These are phyloP conservation scores for Gonatopus flavifemur DNA, from an alignment of 1,140 invertebrate genomes.

Conservation along the genomic window DNA sequence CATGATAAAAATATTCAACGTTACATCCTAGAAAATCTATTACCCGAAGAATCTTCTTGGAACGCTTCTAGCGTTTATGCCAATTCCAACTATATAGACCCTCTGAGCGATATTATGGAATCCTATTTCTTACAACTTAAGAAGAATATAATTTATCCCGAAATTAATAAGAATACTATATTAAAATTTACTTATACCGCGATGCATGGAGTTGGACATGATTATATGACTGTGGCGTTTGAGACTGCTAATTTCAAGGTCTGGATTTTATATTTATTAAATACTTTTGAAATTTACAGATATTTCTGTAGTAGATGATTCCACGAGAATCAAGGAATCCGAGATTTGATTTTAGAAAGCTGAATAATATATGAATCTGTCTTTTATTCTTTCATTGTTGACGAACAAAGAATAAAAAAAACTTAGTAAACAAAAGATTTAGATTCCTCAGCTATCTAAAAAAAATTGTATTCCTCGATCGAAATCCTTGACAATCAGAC, in stretches of 20 bases:
- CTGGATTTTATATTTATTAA: too few relatives aligned
- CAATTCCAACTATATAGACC: slow-evolving; percentile 60
- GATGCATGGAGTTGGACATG: slow-evolving; percentile 96
- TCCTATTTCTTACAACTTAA: slow-evolving; percentile 69
- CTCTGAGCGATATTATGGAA: slow-evolving; percentile 63
- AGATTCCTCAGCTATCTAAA: too few relatives aligned
- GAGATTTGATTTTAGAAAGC: too few relatives aligned
- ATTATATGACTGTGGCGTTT: slow-evolving; percentile 78
- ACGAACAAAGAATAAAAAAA: too few relatives aligned
- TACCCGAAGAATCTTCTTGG: slow-evolving; percentile 73
- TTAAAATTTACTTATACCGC: slow-evolving; percentile 88
- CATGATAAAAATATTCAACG: slow-evolving; percentile 87
- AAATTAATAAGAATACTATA: slow-evolving; percentile 64
- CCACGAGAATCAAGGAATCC: too few relatives aligned
- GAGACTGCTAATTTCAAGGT: slow-evolving; percentile 74
- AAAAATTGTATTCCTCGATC: too few relatives aligned
- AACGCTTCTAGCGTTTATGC: slow-evolving; percentile 56
- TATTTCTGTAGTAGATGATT: too few relatives aligned
- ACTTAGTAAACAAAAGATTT: too few relatives aligned
- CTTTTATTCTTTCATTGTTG: too few relatives aligned
- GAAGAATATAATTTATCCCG: slow-evolving; percentile 58
- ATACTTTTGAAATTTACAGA: too few relatives aligned
- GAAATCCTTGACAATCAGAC: too few relatives aligned
- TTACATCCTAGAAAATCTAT: slow-evolving; percentile 76
- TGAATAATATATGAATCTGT: too few relatives aligned